Conservation (phyloP, 2,888 invertebrate species). For the Augochlorella aurata region DNA sequence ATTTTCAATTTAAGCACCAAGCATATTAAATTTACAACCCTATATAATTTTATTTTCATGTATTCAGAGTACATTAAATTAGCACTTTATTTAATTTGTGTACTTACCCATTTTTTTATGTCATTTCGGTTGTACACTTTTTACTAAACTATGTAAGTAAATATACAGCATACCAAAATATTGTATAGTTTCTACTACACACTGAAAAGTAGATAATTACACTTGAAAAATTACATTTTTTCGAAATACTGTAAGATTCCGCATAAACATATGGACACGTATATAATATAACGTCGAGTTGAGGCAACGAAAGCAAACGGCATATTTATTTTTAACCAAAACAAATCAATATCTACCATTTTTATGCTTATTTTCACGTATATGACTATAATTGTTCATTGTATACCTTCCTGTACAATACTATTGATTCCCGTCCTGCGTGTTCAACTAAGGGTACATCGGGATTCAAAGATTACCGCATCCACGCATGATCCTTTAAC, state of each 20-base stretch:
- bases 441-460: background rate
- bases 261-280: slow-evolving; percentile 11
- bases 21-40: slow-evolving; percentile 15
- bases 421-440: slow-evolving; percentile 10
- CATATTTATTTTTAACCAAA: slow-evolving; percentile 4
- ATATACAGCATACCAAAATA: slow-evolving; percentile 8
- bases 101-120: background rate
- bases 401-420: slow-evolving; percentile 4
- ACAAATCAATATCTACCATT: slow-evolving; percentile 15
- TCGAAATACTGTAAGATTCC: background rate
- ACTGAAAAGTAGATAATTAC: background rate
- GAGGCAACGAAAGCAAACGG: background rate
- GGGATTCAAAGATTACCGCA: slow-evolving; percentile 18
- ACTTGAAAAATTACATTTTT: slow-evolving; percentile 6
- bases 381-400: slow-evolving; percentile 5
- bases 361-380: slow-evolving; percentile 6
- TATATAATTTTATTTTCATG: background rate
- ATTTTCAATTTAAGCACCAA: slow-evolving; percentile 56
- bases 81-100: background rate
- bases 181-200: background rate
- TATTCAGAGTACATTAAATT: background rate
- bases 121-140: slow-evolving; percentile 5
- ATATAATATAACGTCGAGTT: background rate
- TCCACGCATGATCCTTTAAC: slow-evolving; percentile 18
- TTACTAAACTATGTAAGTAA: slow-evolving; percentile 7